These are phyloP conservation scores for Acanthopagrus latus DNA, from an alignment of 2,797 vertebrate species.

Conservation along the genomic window DNA sequence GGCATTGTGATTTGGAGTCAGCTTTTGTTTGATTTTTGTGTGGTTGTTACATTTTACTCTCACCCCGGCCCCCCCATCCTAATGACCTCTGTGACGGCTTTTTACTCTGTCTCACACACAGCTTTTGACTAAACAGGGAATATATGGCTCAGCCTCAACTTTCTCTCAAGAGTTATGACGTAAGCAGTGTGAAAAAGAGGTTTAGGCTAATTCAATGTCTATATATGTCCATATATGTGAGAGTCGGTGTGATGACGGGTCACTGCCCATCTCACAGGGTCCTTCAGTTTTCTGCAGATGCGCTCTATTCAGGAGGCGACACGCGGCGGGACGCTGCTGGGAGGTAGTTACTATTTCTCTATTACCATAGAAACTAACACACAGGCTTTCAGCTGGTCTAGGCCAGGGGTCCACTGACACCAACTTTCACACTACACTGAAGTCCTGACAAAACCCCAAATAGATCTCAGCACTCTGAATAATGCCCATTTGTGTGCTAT, in stretches of 20 bases:
- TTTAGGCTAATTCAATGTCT: slow-evolving; percentile 87
- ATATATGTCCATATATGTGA: slow-evolving; percentile 69
- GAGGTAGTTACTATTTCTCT: slow-evolving; percentile 94
- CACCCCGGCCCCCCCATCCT: slow-evolving; percentile 33
- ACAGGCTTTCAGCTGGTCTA: slow-evolving; percentile 94
- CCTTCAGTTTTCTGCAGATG: slow-evolving; percentile 98
- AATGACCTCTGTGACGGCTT: slow-evolving; percentile 76
- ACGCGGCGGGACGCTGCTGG: slow-evolving; percentile 96
- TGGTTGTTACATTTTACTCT: slow-evolving; percentile 55
- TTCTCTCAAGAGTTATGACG: slow-evolving; percentile 94
- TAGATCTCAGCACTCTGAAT: slow-evolving; percentile 92
- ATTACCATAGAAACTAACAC: slow-evolving; percentile 98
- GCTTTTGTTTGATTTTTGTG: slow-evolving; percentile 86
- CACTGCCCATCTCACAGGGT: slow-evolving; percentile 96
- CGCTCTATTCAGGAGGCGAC: slow-evolving; percentile 97
- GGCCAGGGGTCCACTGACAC: slow-evolving; percentile 90
- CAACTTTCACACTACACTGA: slow-evolving; percentile 89
- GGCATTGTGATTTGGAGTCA: slow-evolving; percentile 90
- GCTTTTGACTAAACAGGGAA: slow-evolving; percentile 82
- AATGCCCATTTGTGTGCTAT: slow-evolving; percentile 92
- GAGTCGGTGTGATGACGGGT: slow-evolving; percentile 91
- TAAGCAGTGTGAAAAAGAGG: slow-evolving; percentile 91
- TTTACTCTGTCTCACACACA: slow-evolving; percentile 81
- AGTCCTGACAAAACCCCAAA: slow-evolving; percentile 90
- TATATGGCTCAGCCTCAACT: slow-evolving; percentile 89